Evolutionary conservation across 1,140 invertebrate species (phyloP).

Genomic region (Drosophila kepulauana): DNA sequence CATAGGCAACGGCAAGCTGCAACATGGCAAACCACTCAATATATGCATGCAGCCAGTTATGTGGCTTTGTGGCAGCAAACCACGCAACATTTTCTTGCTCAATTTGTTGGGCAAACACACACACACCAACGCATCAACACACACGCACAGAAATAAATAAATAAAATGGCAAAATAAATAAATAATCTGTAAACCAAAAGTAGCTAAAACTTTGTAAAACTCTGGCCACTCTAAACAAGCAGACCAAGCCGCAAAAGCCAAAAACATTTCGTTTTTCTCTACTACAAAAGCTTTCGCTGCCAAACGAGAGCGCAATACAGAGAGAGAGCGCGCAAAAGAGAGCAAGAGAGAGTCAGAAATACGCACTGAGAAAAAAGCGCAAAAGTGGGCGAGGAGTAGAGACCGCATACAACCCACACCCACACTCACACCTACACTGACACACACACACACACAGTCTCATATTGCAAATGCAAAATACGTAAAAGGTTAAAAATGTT

Average conservation of each 20-base stretch:
- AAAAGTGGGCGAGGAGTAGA: slow-evolving; percentile 39
- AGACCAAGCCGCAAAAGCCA: slow-evolving; percentile 66
- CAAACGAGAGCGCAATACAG: slow-evolving; percentile 17
- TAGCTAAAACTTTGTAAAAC: slow-evolving; percentile 50
- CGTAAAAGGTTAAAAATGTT: slow-evolving; percentile 55
- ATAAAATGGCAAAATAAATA: slow-evolving; percentile 29
- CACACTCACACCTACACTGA: slow-evolving; percentile 20
- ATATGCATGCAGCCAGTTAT: not conserved
- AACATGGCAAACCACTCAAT: slow-evolving; percentile 2
- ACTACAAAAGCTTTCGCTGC: slow-evolving; percentile 74
- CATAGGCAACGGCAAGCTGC: not conserved
- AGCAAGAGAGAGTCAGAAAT: slow-evolving; percentile 27
- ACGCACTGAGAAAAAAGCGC: slow-evolving; percentile 50
- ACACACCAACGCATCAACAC: not conserved
- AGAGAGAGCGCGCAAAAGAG: slow-evolving; percentile 26
- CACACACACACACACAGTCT: slow-evolving; percentile 23
- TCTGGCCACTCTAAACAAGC: slow-evolving; percentile 68
- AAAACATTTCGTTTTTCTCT: slow-evolving; percentile 72
- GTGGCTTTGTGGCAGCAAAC: not conserved
- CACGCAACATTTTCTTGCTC: slow-evolving; percentile 14
- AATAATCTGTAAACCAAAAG: slow-evolving; percentile 44
- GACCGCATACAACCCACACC: slow-evolving; percentile 16
- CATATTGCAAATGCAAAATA: slow-evolving; percentile 73
- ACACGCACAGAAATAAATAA: not conserved
- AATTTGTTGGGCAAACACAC: slow-evolving; percentile 24